Base-by-base conservation (phyloP, 2,113 vertebrate species). In the Circaetus cinerascens region DNA sequence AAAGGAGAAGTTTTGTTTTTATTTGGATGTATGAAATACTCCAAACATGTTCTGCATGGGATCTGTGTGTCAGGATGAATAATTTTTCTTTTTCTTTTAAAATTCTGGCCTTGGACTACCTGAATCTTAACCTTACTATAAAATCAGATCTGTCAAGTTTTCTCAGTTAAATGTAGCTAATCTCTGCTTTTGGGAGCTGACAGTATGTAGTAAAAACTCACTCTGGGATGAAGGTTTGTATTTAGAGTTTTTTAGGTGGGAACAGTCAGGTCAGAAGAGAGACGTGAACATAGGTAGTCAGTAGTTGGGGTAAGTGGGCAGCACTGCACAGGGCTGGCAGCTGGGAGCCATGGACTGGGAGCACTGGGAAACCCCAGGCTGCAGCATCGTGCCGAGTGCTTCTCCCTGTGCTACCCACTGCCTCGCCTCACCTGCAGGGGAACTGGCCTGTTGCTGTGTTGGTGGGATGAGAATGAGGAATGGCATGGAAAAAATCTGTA, bases 271-370 rank as follows among this genome's bases (percentile, higher is more conserved):
- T 74, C 34, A 55, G 48, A 51, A 71, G n/a, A 56, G 62, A 29
- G 77, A 14, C 0, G 1, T 13, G 48, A 32, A 15, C 3, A 0
- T 9, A 6, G 5, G 21, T 57, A 21, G 23, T 78, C 1, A 0
- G 59, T 23, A 22, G 7, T 0, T 66, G 41, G 62, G 36, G 15
- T 73, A 12, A 0, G 2, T 5, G 18, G 16, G 45, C 74, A 85
- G 66, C 0, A 0, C 51, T 38, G n/a, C 10, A 5, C 32, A 4
- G 55, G 21, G 40, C 46, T 67, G 43, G 63, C 3, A 11, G 8
- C 40, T 88, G 68, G 71, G 43, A 86, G 18, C 38, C 1, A 0
- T 18, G 4, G 19, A 15, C 51, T 62, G 92, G 68, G 50, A 88
- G 46, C 25, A 15, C 32, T 85, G 82, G 71, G 86, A 68, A 86